A percentile compares a stretch with the other conserved stretches of the same genome.
phyloP scores from a whole-genome alignment of 2,888 invertebrate species.

The Drosophila demipolita region DNA sequence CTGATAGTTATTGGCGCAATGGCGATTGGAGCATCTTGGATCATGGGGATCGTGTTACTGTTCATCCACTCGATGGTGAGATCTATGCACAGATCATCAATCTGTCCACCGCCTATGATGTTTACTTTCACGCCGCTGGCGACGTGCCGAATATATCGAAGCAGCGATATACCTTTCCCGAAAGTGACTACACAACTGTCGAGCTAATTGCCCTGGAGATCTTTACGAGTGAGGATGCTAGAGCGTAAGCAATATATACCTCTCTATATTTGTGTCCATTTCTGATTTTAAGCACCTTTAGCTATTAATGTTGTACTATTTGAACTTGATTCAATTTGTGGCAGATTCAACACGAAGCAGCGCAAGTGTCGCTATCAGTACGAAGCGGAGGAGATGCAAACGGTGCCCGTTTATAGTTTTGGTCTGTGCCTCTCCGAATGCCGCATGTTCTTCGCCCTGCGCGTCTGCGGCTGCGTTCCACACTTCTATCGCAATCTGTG shows the following conservation, averaged over 20 bases:
- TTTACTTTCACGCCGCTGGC: conserved; percentile 88
- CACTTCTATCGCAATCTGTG: conserved; percentile 90
- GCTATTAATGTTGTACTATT: not conserved
- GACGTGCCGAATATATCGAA: conserved; percentile 89
- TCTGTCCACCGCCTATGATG: conserved; percentile 88
- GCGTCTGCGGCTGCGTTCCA: conserved; percentile 89
- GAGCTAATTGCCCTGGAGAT: conserved; percentile 87
- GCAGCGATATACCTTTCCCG: conserved; percentile 86
- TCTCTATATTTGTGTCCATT: not conserved
- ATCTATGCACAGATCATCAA: conserved; percentile 91
- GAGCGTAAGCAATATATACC: conserved; percentile 83
- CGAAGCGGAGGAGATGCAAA: conserved; percentile 88
- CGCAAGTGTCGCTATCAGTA: conserved; percentile 89
- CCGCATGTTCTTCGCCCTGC: conserved; percentile 87
- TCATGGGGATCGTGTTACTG: conserved; percentile 85
- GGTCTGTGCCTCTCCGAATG: conserved; percentile 91
- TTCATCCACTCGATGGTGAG: conserved; percentile 91
- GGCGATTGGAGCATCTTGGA: conserved; percentile 86
- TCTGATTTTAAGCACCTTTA: not conserved
- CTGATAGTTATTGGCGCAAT: conserved; percentile 86
- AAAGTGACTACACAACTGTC: conserved; percentile 87
- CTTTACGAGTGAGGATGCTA: conserved; percentile 87
- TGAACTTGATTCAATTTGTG: not conserved
- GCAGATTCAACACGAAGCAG: conserved; percentile 87
- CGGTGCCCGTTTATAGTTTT: conserved; percentile 89